Base-by-base conservation (phyloP, 1,140 invertebrate species). In the Sycobia sp. region DNA sequence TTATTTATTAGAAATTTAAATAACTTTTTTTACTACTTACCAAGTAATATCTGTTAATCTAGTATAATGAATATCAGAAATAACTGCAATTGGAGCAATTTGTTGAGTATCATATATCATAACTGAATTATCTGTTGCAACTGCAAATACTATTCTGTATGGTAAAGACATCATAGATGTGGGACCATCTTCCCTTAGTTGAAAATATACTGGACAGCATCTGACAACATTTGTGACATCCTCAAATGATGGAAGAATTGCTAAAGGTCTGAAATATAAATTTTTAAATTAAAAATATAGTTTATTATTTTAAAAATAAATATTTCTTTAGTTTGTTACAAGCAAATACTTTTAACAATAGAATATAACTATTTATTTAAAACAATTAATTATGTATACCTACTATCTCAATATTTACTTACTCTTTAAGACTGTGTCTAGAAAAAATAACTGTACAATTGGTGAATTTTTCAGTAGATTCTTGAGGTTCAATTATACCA, bases 31-130 rank as follows among this genome's bases (percentile, higher is more conserved):
- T 41, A n/a, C 22, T 51, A 69, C 78, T 79, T 77, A 89, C 96
- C 96, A 99, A 0, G 92, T 82, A 16, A 98, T 66, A 83, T 98
- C 96, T 38, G 93, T 97, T 11, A 98, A 82, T 71, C 94, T 86
- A 1, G 95, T 94, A 69, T 96, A 98, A 78, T 99, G 96, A 72
- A 97, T 95, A 72, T 97, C 94, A 1, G 91, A 88, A 47, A 98
- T 86, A 55, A 91, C 83, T 1, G 89, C 94, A 77, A 98, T 88
- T 0, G 96, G 96, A 36, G 86, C 82, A 13, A 82, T 80, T 79
- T 96, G 95, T 76, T 96, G 94, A 9, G 94, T 97, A 76, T 97
- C 96, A 76, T 96, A 97, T 16, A 97, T 77, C 47, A 96, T 81
- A 46, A 98, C 86, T 18, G 93, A 90, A 69, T 90, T 89, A 70